A percentile compares a stretch with the other conserved stretches of the same genome.
Conservation (phyloP, 1,140 invertebrate species). For the Patella vulgata region DNA sequence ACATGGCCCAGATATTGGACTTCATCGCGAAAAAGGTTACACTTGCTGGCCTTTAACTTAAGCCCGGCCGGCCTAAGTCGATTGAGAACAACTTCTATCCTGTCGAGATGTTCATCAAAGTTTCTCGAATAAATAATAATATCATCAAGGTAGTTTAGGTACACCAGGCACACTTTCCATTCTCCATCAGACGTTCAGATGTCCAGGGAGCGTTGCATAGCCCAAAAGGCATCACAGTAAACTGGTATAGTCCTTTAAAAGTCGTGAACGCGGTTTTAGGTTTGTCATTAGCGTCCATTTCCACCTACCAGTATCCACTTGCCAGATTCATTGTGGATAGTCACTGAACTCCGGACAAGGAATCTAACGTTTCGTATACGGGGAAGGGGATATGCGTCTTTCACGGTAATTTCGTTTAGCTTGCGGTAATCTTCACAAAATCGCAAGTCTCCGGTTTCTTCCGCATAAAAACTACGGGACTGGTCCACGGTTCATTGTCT, state of each 20-base stretch:
- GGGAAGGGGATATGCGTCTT: no score
- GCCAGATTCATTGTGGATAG: constrained; percentile 68
- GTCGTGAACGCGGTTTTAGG: constrained; percentile 41
- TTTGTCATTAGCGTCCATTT: constrained; percentile 35
- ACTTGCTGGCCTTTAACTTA: constrained; percentile 39
- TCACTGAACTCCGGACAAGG: constrained; percentile 52
- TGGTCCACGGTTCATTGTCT: constrained; percentile 51
- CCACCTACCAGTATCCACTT: constrained; percentile 68
- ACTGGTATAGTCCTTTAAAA: constrained; percentile 34
- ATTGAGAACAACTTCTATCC: constrained; percentile 29
- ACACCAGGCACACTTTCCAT: constrained; percentile 14
- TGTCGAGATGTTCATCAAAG: constrained; percentile 22
- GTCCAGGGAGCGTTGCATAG: constrained; percentile 16
- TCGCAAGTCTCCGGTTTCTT: constrained; percentile 66
- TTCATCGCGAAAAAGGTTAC: constrained; percentile 31
- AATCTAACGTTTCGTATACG: constrained; percentile 65
- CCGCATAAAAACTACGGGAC: constrained; percentile 65
- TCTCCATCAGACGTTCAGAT: constrained; percentile 30
- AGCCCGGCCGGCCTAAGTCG: constrained; percentile 27
- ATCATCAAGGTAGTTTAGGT: constrained; percentile 44
- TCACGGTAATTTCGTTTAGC: constrained; percentile 65
- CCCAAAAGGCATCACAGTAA: constrained; percentile 32
- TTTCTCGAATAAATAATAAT: constrained; percentile 28
- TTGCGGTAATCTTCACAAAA: constrained; percentile 68
- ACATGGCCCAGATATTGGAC: constrained; percentile 32